phyloP scores from a whole-genome alignment of 1,140 invertebrate genomes.

The Zaprionus africanus region DNA sequence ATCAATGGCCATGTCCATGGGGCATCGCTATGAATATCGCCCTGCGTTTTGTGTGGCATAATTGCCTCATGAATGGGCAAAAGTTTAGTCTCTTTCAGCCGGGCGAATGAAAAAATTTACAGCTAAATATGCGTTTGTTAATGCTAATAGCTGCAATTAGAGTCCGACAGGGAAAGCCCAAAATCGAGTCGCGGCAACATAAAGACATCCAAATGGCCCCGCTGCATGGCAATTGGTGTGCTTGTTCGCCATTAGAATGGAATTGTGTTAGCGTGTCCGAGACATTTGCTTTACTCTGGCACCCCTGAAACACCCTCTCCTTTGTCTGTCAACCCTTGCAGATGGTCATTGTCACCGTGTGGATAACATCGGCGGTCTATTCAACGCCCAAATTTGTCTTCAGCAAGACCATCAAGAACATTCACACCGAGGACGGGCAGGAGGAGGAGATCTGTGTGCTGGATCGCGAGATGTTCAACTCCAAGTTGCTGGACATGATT shows the following conservation, averaged over 20 bases:
- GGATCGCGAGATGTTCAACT: slow-evolving; percentile 90
- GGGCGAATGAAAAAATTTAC: slow-evolving; percentile 55
- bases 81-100: slow-evolving; percentile 9
- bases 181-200: slow-evolving; percentile 12
- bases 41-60: slow-evolving; percentile 4
- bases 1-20: slow-evolving; percentile 12
- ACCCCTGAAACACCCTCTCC: slow-evolving; percentile 2
- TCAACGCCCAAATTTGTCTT: slow-evolving; percentile 91
- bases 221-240: slow-evolving; percentile 56
- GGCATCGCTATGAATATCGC: slow-evolving; percentile 23
- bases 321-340: slow-evolving; percentile 75
- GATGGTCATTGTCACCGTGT: slow-evolving; percentile 90
- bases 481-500: slow-evolving; percentile 90
- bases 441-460: slow-evolving; percentile 90
- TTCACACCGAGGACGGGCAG: slow-evolving; percentile 85
- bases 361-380: slow-evolving; percentile 90
- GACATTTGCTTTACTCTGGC: background rate
- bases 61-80: slow-evolving; percentile 6
- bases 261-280: slow-evolving; percentile 60
- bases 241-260: slow-evolving; percentile 58
- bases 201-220: slow-evolving; percentile 41
- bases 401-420: slow-evolving; percentile 88
- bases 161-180: slow-evolving; percentile 8
- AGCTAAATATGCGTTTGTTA: slow-evolving; percentile 57
- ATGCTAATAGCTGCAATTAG: slow-evolving; percentile 62